Conservation (phyloP, 1,140 invertebrate species). For the Pseudomyrmex cubaensis region DNA sequence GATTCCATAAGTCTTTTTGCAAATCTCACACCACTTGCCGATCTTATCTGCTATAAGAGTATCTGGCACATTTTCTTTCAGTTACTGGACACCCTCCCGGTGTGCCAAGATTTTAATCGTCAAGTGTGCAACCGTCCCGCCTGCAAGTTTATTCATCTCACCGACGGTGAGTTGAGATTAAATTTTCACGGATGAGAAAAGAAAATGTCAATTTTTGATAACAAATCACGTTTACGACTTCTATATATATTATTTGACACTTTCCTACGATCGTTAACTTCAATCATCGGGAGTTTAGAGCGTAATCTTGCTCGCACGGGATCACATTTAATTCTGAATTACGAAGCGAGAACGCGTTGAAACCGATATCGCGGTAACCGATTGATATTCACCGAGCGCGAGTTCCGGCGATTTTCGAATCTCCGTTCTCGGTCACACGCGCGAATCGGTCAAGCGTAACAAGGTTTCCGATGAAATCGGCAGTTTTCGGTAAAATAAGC, state of each 20-base stretch:
- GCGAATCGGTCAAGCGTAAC: conserved; percentile 1
- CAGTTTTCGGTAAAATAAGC: conserved; percentile 32
- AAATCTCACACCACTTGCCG: conserved; percentile 29
- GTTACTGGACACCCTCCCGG: conserved; percentile 99
- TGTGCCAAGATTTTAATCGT: conserved; percentile 99
- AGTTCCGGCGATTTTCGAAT: conserved; percentile 37
- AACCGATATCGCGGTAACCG: conserved; percentile 1
- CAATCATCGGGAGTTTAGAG: too few species aligned
- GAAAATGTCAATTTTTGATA: too few species aligned
- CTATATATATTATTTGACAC: too few species aligned
- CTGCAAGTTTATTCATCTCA: conserved; percentile 98
- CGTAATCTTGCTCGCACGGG: not conserved
- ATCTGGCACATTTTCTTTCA: conserved; percentile 88
- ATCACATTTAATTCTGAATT: not conserved
- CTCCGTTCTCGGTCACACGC: not conserved
- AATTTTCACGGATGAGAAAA: too few species aligned
- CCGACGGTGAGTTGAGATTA: conserved; percentile 91
- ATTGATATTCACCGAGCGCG: conserved; percentile 27
- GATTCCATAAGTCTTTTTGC: conserved; percentile 60
- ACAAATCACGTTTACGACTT: too few species aligned
- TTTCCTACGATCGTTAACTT: too few species aligned
- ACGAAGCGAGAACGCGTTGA: not conserved
- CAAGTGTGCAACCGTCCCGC: conserved; percentile 96
- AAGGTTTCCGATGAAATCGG: conserved; percentile 41
- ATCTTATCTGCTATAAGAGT: conserved; percentile 63